Evolutionary conservation across 2,888 invertebrate genomes (phyloP).

Genomic region (Drosophila antonietae): DNA sequence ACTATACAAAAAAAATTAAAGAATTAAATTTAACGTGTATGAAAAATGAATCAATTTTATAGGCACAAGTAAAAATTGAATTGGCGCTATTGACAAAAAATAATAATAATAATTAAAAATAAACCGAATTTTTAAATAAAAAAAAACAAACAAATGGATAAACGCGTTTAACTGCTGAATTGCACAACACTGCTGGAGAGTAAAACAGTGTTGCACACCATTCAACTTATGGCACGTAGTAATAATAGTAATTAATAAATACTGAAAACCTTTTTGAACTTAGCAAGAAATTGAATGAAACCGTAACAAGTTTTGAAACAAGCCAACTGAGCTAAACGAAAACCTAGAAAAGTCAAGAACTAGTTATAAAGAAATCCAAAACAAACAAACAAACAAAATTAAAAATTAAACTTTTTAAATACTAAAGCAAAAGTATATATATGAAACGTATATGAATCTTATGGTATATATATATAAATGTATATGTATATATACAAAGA

Average conservation of each 20-base stretch:
- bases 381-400: constrained; percentile 5
- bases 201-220: constrained; percentile 44
- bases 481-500: constrained; percentile 41
- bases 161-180: constrained; percentile 31
- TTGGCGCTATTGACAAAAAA: constrained; percentile 31
- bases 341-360: constrained; percentile 38
- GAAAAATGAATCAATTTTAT: constrained; percentile 44
- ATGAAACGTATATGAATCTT: constrained; percentile 41
- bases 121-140: constrained; percentile 65
- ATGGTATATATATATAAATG: constrained; percentile 23
- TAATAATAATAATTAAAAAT: constrained; percentile 23
- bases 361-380: constrained; percentile 35
- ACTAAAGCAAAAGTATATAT: constrained; percentile 44
- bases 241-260: constrained; percentile 6
- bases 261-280: constrained; percentile 23
- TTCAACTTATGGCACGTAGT: constrained; percentile 12
- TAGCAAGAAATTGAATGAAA: constrained; percentile 26
- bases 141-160: constrained; percentile 21
- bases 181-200: constrained; percentile 35
- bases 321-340: constrained; percentile 21
- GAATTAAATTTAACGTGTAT: constrained; percentile 24
- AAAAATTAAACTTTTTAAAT: constrained; percentile 43
- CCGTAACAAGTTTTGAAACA: constrained; percentile 32
- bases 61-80: constrained; percentile 46
- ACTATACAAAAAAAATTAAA: constrained; percentile 23